Percentiles rank a stretch among this genome's conserved stretches.
Evolutionary conservation across 2,797 vertebrate species (phyloP).

Genomic region (Gobio occitaniae): DNA sequence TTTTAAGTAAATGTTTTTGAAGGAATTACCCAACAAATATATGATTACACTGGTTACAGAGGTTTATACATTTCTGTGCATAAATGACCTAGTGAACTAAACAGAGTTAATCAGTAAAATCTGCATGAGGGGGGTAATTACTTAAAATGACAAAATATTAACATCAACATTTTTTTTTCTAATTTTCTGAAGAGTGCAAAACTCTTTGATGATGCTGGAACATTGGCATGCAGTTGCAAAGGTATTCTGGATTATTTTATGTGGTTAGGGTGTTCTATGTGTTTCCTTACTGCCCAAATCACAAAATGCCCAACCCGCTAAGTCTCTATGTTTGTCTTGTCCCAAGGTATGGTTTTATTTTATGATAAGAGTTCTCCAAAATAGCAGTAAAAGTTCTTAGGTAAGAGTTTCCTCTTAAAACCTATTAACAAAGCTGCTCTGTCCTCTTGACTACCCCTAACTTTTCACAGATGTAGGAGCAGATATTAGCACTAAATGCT

Average conservation of each 20-base stretch:
- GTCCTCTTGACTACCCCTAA: too few species aligned
- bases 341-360: background rate
- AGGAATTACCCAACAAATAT: background rate
- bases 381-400: too few species aligned
- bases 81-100: background rate
- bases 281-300: background rate
- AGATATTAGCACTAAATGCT: too few species aligned
- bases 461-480: too few species aligned
- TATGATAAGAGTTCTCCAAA: background rate
- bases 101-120: background rate
- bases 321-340: background rate
- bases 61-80: background rate
- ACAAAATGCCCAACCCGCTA: background rate
- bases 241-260: too few species aligned
- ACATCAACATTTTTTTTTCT: background rate
- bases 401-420: too few species aligned
- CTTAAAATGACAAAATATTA: background rate
- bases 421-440: too few species aligned
- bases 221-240: too few species aligned
- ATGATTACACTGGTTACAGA: background rate
- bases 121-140: background rate
- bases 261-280: too few species aligned
- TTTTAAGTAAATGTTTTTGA: background rate
- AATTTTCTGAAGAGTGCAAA: background rate
- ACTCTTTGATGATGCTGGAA: background rate